Conservation (phyloP, 2,113 vertebrate species). For the Planiliza haematocheilus region DNA sequence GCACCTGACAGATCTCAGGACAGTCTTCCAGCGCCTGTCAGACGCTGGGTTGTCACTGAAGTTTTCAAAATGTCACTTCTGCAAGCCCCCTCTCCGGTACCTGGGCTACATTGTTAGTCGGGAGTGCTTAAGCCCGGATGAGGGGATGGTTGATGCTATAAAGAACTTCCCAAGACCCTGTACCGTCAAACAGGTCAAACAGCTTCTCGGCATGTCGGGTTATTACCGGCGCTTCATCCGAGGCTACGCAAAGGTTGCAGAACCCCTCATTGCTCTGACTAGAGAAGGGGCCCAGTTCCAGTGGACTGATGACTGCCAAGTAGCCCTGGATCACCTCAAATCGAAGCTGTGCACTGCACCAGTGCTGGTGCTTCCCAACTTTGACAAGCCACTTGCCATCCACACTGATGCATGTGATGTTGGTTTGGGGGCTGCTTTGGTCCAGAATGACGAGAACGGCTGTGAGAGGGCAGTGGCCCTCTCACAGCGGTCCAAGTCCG, state of each 20-base stretch:
- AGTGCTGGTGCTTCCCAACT: background rate
- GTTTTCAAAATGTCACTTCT: slow-evolving; percentile 1
- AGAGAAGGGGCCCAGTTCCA: background rate
- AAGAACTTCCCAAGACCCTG: background rate
- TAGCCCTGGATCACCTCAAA: background rate
- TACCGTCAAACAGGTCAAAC: background rate
- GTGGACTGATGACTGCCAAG: background rate
- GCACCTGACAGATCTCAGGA: background rate
- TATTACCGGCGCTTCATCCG: background rate
- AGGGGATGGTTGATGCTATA: background rate
- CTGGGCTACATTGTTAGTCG: background rate
- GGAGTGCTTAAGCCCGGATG: background rate
- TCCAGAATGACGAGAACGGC: slow-evolving; percentile 12
- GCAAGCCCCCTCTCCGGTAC: too few relatives aligned
- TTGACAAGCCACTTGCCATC: background rate
- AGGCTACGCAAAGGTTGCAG: background rate
- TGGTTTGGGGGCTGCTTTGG: background rate
- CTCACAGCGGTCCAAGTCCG: background rate
- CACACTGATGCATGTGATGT: slow-evolving; percentile 8
- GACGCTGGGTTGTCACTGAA: background rate
- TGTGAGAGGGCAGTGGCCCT: background rate
- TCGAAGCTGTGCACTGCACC: background rate
- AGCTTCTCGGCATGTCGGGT: background rate
- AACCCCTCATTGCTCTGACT: background rate
- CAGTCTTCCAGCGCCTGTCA: background rate